These are phyloP conservation scores for Dasysyrphus albostriatus DNA, from an alignment of 2,888 invertebrate species.

Conservation along the genomic window DNA sequence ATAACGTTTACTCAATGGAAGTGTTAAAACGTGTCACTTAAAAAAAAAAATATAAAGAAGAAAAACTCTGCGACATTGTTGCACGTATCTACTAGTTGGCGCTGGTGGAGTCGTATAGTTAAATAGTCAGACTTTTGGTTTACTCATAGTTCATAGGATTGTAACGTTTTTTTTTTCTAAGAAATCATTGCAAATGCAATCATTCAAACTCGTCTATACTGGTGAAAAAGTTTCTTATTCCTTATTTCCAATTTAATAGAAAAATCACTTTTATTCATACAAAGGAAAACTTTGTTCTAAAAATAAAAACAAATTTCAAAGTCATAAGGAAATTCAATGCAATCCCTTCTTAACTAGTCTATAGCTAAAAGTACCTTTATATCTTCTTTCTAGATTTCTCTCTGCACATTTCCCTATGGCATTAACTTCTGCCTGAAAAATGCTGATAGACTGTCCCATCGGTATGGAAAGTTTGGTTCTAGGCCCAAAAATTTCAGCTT, in stretches of 20 bases:
- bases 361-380: no score
- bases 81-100: constrained; percentile 11
- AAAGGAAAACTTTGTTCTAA: not conserved
- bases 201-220: not conserved
- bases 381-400: no score
- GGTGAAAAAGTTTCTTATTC: not conserved
- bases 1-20: constrained; percentile 36
- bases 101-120: not conserved
- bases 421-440: no score
- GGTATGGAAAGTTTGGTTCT: no score
- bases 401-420: no score
- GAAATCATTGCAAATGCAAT: not conserved
- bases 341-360: no score
- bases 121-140: constrained; percentile 10
- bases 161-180: not conserved
- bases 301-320: no score
- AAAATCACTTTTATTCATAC: not conserved
- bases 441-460: no score
- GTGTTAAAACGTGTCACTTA: constrained; percentile 45
- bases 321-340: no score
- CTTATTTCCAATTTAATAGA: not conserved
- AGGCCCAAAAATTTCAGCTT: no score
- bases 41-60: not conserved
- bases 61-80: constrained; percentile 23
- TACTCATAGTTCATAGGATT: not conserved